Conservation (phyloP, 1,140 invertebrate species). For the Notospermus geniculatus region DNA sequence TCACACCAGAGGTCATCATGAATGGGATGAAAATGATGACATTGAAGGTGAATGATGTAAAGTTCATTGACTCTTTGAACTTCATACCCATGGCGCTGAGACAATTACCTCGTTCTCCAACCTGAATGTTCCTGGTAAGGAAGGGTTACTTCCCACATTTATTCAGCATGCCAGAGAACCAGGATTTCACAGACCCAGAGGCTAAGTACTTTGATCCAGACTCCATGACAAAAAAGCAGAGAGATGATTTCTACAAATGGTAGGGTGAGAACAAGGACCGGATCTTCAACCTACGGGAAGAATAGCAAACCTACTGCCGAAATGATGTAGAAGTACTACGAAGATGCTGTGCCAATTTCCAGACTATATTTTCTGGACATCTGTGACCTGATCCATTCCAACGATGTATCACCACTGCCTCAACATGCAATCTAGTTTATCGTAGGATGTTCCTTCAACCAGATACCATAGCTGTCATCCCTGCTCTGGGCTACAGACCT, state of each 20-base stretch:
- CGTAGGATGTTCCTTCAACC: no score
- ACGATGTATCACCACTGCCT: no score
- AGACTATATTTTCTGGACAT: no score
- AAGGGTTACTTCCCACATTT: constrained; percentile 25
- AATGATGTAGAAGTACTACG: constrained; percentile 21
- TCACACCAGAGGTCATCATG: no score
- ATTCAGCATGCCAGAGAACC: constrained; percentile 17
- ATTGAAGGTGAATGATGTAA: no score
- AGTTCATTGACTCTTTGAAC: not conserved
- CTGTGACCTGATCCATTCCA: no score
- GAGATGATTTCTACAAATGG: constrained; percentile 20
- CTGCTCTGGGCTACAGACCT: no score
- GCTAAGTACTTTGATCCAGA: constrained; percentile 14
- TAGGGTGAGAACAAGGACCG: constrained; percentile 9
- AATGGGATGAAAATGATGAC: no score
- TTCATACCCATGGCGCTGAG: constrained; percentile 14
- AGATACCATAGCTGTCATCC: no score
- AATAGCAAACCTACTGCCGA: no score
- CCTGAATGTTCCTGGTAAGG: not conserved
- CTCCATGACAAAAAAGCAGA: constrained; percentile 7
- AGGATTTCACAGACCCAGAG: constrained; percentile 15
- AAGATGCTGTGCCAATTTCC: no score
- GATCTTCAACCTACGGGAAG: constrained; percentile 15
- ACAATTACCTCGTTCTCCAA: constrained; percentile 15
- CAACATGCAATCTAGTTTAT: no score